A percentile compares a stretch with the other conserved stretches of the same genome.
Conservation (phyloP, 2,888 invertebrate species). For the Abrostola tripartita region DNA sequence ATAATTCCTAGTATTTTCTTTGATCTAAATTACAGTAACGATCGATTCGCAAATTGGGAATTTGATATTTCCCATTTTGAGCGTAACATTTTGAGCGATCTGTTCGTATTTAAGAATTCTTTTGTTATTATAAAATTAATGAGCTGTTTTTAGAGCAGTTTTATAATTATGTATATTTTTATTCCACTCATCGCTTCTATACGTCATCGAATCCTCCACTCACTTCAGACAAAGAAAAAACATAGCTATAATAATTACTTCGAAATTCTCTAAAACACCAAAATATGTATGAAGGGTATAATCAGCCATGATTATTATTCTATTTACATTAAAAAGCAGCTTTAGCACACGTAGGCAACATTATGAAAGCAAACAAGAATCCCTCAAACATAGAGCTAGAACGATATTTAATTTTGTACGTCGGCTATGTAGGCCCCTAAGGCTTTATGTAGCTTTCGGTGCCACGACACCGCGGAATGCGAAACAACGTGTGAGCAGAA, state of each 20-base stretch:
- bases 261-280: too few species aligned
- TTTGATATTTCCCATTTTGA: constrained; percentile 28
- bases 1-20: not conserved
- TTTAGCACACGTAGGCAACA: constrained; percentile 2
- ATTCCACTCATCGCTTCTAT: too few species aligned
- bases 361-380: constrained; percentile 34
- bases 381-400: constrained; percentile 18
- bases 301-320: not conserved
- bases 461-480: constrained; percentile 65
- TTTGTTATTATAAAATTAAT: constrained; percentile 12
- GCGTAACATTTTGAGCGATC: constrained; percentile 11
- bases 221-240: too few species aligned
- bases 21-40: constrained; percentile 13
- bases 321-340: not conserved
- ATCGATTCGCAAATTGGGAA: constrained; percentile 47
- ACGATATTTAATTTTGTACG: constrained; percentile 68
- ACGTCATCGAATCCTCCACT: too few species aligned
- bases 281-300: not conserved
- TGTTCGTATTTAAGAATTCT: constrained; percentile 1
- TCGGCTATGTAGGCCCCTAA: constrained; percentile 49
- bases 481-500: constrained; percentile 67
- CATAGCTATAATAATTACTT: too few species aligned
- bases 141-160: not conserved
- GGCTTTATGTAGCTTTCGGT: constrained; percentile 53
- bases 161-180: not conserved